phyloP scores from a whole-genome alignment of 2,797 vertebrate genomes.

The Spondyliosoma cantharus region DNA sequence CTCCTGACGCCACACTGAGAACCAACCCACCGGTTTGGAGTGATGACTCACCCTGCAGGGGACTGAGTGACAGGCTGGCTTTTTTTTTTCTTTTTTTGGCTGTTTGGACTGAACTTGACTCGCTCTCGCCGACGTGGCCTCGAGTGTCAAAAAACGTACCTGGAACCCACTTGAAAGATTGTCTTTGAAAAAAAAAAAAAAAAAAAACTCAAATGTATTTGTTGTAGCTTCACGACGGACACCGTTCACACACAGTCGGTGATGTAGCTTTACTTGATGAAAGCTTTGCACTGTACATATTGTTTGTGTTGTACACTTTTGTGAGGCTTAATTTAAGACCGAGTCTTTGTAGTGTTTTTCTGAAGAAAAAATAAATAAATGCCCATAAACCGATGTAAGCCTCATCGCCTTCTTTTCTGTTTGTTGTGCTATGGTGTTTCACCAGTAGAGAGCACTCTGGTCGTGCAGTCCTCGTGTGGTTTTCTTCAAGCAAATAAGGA shows the following conservation, averaged over 20 bases:
- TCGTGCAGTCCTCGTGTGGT: background rate
- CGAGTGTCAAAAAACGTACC: constrained; percentile 60
- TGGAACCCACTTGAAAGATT: constrained; percentile 84
- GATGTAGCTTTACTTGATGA: constrained; percentile 64
- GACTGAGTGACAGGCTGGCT: constrained; percentile 27
- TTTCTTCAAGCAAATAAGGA: background rate
- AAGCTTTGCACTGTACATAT: constrained; percentile 66
- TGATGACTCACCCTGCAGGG: constrained; percentile 75
- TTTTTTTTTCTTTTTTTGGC: background rate
- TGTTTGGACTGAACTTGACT: constrained; percentile 55
- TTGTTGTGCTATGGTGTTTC: constrained; percentile 13
- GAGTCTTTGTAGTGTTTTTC: constrained; percentile 42
- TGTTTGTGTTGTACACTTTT: constrained; percentile 49
- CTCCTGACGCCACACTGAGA: constrained; percentile 19
- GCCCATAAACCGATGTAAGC: constrained; percentile 11
- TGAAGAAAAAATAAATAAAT: constrained; percentile 53
- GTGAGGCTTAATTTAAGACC: constrained; percentile 60
- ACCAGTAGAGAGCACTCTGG: constrained; percentile 66
- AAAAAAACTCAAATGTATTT: constrained; percentile 16
- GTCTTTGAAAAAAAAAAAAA: background rate
- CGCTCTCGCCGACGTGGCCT: constrained; percentile 28
- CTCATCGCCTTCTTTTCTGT: background rate
- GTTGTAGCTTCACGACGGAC: constrained; percentile 43
- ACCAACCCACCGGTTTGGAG: constrained; percentile 27
- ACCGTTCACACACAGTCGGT: constrained; percentile 31